Base-by-base conservation (phyloP, 2,888 invertebrate genomes). In the Luperina nickerlii region DNA sequence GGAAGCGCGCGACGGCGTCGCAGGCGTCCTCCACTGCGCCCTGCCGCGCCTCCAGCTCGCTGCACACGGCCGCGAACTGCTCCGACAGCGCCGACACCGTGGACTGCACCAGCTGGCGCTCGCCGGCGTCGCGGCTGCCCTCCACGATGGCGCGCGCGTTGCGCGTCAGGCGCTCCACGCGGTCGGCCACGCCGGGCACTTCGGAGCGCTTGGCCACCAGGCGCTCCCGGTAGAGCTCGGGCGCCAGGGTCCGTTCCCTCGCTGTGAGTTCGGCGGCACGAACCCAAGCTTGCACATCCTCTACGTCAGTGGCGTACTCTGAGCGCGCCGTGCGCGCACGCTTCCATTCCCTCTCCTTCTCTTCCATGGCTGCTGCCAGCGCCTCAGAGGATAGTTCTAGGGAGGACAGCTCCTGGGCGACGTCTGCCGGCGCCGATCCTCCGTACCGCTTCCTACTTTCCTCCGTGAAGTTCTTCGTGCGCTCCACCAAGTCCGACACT, bases 1-100 rank as follows among this genome's bases (percentile, higher is more conserved):
- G 97, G 97, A 99, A 99, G 81, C 98, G 97, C 87, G 98, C 98
- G 97, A 99, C 99, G 48, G 99, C 98, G 92, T 99, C 99, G 90
- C 99, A 97, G 82, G 98, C 98, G 92, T 99, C 99, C 76, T 98
- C 98, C 62, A 99, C 98, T 92, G 98, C 98, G 90, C 98, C 98
- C 92, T 98, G 98, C 93, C 98, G 98, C 90, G 98, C 98, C 82
- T 99, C 99, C 88, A 99, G 96, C 97, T 98, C 98, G 79, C 97
- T 97, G 90, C 97, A 98, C 0, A 99, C 97, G 89, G 98, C 98
- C 60, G 97, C 97, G 92, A 99, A 97, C 94, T 99, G 98, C 48
- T 98, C 98, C 42, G 98, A 97, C 82, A 99, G 96, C 83, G 98
- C 98, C 79, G 98, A 97, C 81, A 99, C 97, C 1, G 98, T 98